Conservation (phyloP, 2,113 vertebrate species). For the Barnardius zonarius region DNA sequence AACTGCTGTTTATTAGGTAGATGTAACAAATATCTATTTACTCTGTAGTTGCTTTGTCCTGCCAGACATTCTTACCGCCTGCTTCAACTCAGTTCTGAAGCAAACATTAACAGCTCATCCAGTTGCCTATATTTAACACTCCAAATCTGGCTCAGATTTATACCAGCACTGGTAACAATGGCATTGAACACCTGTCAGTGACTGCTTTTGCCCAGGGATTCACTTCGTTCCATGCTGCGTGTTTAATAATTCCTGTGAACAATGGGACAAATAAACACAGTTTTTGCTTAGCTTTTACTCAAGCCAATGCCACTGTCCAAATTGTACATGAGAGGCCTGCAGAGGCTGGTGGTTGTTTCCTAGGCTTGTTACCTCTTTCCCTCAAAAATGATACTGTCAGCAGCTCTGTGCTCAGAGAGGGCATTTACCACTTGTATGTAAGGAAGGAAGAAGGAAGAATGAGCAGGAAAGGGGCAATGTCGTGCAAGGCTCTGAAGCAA, state of each 20-base stretch:
- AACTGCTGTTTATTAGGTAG: neutral
- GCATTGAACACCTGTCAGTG: conserved; percentile 28
- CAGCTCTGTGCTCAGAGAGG: conserved; percentile 14
- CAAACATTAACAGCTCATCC: neutral
- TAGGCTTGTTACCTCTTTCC: conserved; percentile 17
- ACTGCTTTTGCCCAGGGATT: conserved; percentile 51
- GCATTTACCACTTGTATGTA: conserved; percentile 44
- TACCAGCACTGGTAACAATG: conserved; percentile 39
- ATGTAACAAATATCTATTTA: neutral
- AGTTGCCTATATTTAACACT: conserved; percentile 14
- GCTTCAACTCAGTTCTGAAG: neutral
- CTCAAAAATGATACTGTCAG: conserved; percentile 9
- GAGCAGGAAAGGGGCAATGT: conserved; percentile 45
- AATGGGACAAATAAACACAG: conserved; percentile 38
- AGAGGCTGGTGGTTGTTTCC: conserved; percentile 37
- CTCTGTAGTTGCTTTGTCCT: neutral
- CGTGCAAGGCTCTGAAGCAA: neutral
- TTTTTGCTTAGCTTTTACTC: neutral
- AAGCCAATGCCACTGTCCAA: conserved; percentile 17
- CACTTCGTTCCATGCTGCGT: neutral
- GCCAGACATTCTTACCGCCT: neutral
- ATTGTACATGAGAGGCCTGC: conserved; percentile 27
- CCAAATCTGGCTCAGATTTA: conserved; percentile 15
- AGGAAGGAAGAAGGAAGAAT: conserved; percentile 67
- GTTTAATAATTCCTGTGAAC: neutral